Evolutionary conservation across 2,888 invertebrate species (phyloP), one percentile per base, ranked within the genome.

Genomic region (Physocephala rufipes): DNA sequence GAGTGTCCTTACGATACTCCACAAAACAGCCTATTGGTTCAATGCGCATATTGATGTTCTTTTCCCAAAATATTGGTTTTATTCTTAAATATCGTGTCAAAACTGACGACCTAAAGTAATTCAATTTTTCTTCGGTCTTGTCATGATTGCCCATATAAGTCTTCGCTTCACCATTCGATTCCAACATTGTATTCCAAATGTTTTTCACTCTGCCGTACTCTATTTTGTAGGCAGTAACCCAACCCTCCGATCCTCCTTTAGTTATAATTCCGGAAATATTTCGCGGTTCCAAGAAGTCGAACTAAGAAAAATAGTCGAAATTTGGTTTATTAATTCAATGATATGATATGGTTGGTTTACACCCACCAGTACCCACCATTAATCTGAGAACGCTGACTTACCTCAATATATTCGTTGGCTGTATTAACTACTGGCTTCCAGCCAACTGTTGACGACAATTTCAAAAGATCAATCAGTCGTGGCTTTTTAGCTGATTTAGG

Each of bases 21-120:
- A 90, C 86, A 77, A 89, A 94, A 82, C 96, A 96, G 7, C 95
- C 95, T 16, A 91, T 87, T 0, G 95, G 89, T 79, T 96, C 95
- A 0, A 92, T 85, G 71, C 91, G 89, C 84, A 96, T 87, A 76
- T 93, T 92, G 45, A 95, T 91, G 73, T 88, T 89, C 4, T 90
- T 86, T 53, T 91, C 88, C 94, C 94, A 95, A 67, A 90, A 90
- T 0, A 88, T 80, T 0, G 95, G 95, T 67, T 90, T 84, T 16
- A 96, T 82, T 80, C 91, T 92, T 1, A 96, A 75, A 79, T 90
- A 92, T 75, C 90, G 89, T 0, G 94, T 91, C 75, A 90, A 88
- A 59, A 96, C 88, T 0, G 94, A 92, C n/a, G 88, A 87, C n/a
- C 88, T 87, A 80, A 95, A 95, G 79, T 89, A 88, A 76, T 91